Evolutionary conservation across 2,113 vertebrate species (phyloP), one percentile per base, ranked within the genome.

Genomic region (Spizaetus ornatus): DNA sequence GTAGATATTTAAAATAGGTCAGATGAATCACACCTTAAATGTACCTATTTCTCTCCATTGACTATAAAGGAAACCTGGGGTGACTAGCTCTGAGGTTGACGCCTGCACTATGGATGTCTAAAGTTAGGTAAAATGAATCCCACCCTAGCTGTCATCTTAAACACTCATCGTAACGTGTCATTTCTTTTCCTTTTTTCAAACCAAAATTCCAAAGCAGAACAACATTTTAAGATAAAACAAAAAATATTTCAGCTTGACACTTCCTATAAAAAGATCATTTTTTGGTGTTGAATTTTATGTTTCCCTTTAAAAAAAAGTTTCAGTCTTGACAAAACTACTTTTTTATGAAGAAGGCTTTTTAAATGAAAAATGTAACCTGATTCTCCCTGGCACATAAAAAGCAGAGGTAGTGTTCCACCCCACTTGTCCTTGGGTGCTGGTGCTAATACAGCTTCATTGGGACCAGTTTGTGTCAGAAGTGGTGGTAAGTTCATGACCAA

Each of bases 1-100:
- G 50, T 45, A 84, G 45, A 38, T 86, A 91, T 80, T 86, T 91
- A 86, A 95, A 94, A 91, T 67, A 82, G 59, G 16, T 86, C 55
- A 84, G 80, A 74, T 4, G 4, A 95, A 56, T 88, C 67, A 47
- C 29, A 62, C 14, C 31, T 80, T 62, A 77, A 90, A 65, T n/a
- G 34, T 80, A 65, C 71, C 34, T 80, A 50, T 73, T 96, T 92
- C 42, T 82, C 71, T 86, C 59, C 29, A 63, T 13, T 84, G 72
- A 81, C 86, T 90, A 11, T 50, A 50, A 66, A 84, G 55, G 10
- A 89, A 84, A 50, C 29, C 19, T 63, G n/a, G 22, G 43, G 12
- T 78, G 77, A 95, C 38, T 84, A 74, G 63, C 16, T 88, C 76
- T 21, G 45, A 66, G 27, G 32, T 9, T 94, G 76, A 81, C 0